Evolutionary conservation across 2,888 invertebrate genomes (phyloP).

Genomic region (Cybosia mesomella): DNA sequence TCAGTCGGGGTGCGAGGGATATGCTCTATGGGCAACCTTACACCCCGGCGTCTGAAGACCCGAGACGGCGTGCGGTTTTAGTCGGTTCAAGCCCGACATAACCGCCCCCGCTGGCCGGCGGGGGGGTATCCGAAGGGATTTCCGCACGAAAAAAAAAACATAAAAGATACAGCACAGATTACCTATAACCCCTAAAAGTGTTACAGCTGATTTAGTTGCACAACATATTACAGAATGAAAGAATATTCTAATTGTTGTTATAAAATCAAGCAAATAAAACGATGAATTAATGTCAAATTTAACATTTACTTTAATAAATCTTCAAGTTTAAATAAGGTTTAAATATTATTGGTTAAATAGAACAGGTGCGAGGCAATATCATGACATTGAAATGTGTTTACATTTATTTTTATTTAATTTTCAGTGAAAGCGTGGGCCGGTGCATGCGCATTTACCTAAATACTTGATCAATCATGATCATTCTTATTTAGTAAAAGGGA

Average conservation of each 20-base stretch:
- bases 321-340: background rate
- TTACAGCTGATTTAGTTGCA: background rate
- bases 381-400: conserved; percentile 4
- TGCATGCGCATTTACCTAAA: background rate
- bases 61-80: too few species aligned
- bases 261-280: background rate
- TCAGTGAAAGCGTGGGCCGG: background rate
- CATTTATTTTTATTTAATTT: background rate
- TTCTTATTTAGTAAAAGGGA: background rate
- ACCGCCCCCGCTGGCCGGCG: too few species aligned
- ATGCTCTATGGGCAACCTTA: too few species aligned
- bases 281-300: background rate
- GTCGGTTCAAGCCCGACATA: too few species aligned
- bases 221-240: background rate
- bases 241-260: too few species aligned
- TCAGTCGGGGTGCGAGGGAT: too few species aligned
- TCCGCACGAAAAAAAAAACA: too few species aligned
- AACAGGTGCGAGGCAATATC: background rate
- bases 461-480: background rate
- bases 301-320: background rate
- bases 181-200: too few species aligned
- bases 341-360: conserved; percentile 4
- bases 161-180: too few species aligned
- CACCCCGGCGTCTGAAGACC: too few species aligned
- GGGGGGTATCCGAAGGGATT: too few species aligned